Percentiles rank a stretch among this genome's conserved stretches.
Conservation (phyloP, 2,797 vertebrate species). For the Takifugu ocellatus region DNA sequence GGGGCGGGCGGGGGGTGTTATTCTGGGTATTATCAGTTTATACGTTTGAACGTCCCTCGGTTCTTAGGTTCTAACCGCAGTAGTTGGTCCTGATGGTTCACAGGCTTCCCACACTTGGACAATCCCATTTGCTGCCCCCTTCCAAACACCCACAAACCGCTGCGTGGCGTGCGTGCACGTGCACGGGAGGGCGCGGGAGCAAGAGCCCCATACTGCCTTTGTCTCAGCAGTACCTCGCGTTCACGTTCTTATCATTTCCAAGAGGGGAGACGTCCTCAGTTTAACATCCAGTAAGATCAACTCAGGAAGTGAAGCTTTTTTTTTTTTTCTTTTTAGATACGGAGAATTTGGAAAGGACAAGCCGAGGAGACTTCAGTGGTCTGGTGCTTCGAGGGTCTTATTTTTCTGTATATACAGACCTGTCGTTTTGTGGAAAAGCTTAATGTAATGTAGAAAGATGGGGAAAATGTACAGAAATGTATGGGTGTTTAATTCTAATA, state of each 20-base stretch:
- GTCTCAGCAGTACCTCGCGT: neutral
- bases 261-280: neutral
- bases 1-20: no score
- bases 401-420: conserved; percentile 17
- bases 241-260: no score
- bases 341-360: no score
- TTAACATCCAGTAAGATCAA: conserved; percentile 53
- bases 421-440: conserved; percentile 11
- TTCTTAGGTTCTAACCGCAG: no score
- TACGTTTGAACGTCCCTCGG: no score
- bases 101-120: conserved; percentile 40
- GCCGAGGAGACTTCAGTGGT: neutral
- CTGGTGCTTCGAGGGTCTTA: conserved; percentile 12
- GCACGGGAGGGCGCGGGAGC: neutral
- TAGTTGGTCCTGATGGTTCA: conserved; percentile 13
- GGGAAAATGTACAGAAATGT: conserved; percentile 15
- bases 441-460: conserved; percentile 8
- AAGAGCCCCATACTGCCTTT: neutral
- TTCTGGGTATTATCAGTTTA: no score
- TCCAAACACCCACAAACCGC: conserved; percentile 18
- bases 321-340: no score
- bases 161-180: neutral
- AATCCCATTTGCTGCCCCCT: conserved; percentile 33
- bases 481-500: conserved; percentile 18
- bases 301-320: conserved; percentile 59